Base-by-base conservation (phyloP, 2,888 invertebrate genomes). In the Protodeltote pygarga region DNA sequence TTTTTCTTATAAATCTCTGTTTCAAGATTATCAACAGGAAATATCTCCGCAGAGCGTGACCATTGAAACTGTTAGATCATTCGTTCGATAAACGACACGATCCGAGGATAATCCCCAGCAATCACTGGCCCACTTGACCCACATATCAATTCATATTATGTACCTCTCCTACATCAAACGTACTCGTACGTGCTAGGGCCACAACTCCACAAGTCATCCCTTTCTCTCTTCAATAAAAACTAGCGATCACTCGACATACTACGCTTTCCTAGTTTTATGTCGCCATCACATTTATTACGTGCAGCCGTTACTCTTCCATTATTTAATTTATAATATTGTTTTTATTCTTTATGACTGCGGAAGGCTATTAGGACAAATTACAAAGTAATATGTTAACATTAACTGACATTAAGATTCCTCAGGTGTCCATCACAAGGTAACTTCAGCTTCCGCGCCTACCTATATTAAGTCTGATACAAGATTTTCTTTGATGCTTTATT, bases 281-380 rank as follows among this genome's bases (percentile, higher is more conserved):
- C 27, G 32, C 40, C 24, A 54, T 54, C 45, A 53, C 31, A 35
- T 59, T 52, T 41, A 49, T 54, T 31, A 50, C 39, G 23, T 23
- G 11, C 33, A 32, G 19, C 42, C 32, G 42, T 51, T 45, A 31
- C 44, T 41, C 23, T 21, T 41, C 28, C 21, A 53, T 62, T 40
- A 45, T 48, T 21, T 31, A 40, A 58, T 66, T 62, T 46, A 39
- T 59, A 51, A 44, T 42, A 55, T 54, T 51, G 41, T 27, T 29
- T 32, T 49, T 50, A 37, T 64, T 64, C 45, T 54, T 57, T 47
- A 60, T 27, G 46, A 53, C 38, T 51, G 46, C 46, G 57, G 60
- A 66, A 68, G 49, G 37, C 51, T 34, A 51, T 68, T 50, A 58
- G 51, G 52, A 37, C 55, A 51, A 61, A 68, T 65, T 63, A 66